phyloP scores from a whole-genome alignment of 53 echinoderm and acorn worm species.

The Crossaster papposus region DNA sequence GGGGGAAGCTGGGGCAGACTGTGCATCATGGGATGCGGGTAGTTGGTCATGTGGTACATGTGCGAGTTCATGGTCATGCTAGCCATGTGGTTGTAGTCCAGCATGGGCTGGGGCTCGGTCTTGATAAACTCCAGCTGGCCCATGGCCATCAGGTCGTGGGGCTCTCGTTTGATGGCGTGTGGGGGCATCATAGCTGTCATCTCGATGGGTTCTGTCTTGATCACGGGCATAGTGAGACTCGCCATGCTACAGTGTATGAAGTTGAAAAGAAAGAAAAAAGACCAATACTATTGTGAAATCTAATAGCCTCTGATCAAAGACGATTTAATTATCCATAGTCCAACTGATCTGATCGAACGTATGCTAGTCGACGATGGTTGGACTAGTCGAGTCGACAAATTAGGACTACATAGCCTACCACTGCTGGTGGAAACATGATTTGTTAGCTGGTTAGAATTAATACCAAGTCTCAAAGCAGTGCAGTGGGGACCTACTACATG shows the following conservation, averaged over 20 bases:
- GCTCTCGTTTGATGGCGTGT: slow-evolving; percentile 52
- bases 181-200: slow-evolving; percentile 50
- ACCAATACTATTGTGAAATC: not conserved
- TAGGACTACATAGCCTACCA: no score
- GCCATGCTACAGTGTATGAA: slow-evolving; percentile 24
- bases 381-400: no score
- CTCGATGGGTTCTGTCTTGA: slow-evolving; percentile 43
- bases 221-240: slow-evolving; percentile 44
- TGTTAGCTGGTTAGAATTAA: no score
- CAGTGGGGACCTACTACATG: no score
- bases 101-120: slow-evolving; percentile 57
- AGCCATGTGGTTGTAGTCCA: slow-evolving; percentile 48
- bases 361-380: no score
- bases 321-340: no score
- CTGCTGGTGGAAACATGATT: no score
- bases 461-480: no score
- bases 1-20: slow-evolving; percentile 40
- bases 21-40: slow-evolving; percentile 58
- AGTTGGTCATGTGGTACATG: slow-evolving; percentile 54
- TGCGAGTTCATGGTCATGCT: slow-evolving; percentile 54
- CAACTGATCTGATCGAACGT: no score
- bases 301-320: not conserved
- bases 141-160: slow-evolving; percentile 47
- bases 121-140: slow-evolving; percentile 54
- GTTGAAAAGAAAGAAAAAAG: not conserved